phyloP scores from a whole-genome alignment of 1,140 invertebrate species.

The Euschistus heros region DNA sequence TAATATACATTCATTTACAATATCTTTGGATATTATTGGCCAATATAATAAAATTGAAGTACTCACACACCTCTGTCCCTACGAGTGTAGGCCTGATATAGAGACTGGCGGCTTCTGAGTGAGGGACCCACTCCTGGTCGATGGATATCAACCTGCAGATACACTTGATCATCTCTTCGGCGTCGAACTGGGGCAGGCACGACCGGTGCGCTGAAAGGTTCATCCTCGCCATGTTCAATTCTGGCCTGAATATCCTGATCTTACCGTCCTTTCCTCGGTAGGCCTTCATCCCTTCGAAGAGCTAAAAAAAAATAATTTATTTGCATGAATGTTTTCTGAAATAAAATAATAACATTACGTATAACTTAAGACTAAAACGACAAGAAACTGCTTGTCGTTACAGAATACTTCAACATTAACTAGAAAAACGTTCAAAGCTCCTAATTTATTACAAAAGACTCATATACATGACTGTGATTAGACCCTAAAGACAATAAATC shows the following conservation, averaged over 20 bases:
- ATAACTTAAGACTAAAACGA: too few relatives aligned
- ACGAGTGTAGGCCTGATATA: slow-evolving; percentile 96
- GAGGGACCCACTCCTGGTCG: slow-evolving; percentile 96
- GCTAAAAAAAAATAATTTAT: slow-evolving; percentile 42
- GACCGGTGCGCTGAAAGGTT: slow-evolving; percentile 68
- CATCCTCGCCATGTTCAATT: slow-evolving; percentile 92
- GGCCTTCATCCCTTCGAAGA: slow-evolving; percentile 99
- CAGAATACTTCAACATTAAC: too few relatives aligned
- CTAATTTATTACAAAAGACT: too few relatives aligned
- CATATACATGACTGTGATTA: too few relatives aligned
- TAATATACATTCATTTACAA: too few relatives aligned
- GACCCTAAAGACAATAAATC: too few relatives aligned
- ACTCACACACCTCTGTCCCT: slow-evolving; percentile 72
- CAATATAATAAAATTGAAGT: too few relatives aligned
- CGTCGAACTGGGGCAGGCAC: slow-evolving; percentile 85
- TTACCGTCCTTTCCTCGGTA: slow-evolving; percentile 87
- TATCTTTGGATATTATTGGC: too few relatives aligned
- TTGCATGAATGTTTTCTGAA: too few relatives aligned
- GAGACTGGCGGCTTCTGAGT: slow-evolving; percentile 74
- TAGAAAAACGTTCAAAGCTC: too few relatives aligned
- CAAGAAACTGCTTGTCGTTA: too few relatives aligned
- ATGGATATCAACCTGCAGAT: slow-evolving; percentile 77
- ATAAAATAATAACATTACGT: too few relatives aligned
- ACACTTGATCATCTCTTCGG: slow-evolving; percentile 76
- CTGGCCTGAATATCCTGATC: slow-evolving; percentile 88